Percentiles rank a stretch among this genome's conserved stretches.
phyloP scores from a whole-genome alignment of 2,797 vertebrate genomes.

The Rhabdophis nuchalis region DNA sequence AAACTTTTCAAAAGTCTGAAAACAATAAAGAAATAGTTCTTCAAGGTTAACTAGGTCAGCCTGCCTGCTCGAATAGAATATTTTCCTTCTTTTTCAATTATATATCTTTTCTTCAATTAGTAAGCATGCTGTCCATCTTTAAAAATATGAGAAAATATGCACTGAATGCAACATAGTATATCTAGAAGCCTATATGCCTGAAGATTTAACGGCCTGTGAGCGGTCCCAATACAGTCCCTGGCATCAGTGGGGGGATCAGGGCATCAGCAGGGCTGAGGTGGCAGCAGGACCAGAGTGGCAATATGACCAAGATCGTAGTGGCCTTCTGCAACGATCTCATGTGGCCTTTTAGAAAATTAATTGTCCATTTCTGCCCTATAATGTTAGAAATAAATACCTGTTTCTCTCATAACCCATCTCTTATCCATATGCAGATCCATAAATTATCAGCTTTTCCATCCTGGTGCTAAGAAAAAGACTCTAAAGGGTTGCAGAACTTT shows the following conservation, averaged over 20 bases:
- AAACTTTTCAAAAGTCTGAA: conserved; percentile 15
- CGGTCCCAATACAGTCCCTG: background rate
- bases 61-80: background rate
- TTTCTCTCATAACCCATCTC: background rate
- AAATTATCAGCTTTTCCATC: background rate
- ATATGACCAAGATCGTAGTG: background rate
- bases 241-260: background rate
- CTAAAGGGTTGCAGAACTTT: background rate
- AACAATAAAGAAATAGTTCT: background rate
- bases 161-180: background rate
- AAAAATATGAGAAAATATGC: conserved; percentile 20
- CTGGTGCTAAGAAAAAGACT: background rate
- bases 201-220: background rate
- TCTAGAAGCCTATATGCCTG: background rate
- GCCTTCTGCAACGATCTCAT: background rate
- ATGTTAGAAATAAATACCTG: background rate
- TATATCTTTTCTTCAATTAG: conserved; percentile 16
- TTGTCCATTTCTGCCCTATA: background rate
- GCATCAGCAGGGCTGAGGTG: background rate
- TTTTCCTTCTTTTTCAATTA: conserved; percentile 15
- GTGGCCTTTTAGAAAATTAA: background rate
- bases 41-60: background rate
- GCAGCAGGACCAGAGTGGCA: background rate
- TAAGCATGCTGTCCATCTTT: conserved; percentile 24
- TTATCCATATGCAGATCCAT: background rate